These are phyloP conservation scores for Petrocephalus zakoni DNA, from an alignment of 2,113 vertebrate species.

Conservation along the genomic window DNA sequence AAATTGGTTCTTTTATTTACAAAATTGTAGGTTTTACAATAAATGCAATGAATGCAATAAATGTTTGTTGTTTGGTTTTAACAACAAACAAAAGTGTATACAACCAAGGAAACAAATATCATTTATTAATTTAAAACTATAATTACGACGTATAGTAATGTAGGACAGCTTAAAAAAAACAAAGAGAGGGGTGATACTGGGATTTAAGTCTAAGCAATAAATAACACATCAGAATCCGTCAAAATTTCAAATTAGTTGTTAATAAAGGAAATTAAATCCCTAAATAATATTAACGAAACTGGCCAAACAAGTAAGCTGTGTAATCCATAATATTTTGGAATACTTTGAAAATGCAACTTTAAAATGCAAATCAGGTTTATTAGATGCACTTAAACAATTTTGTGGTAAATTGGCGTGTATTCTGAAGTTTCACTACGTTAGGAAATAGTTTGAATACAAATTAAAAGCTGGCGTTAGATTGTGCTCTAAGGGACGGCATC, in stretches of 20 bases:
- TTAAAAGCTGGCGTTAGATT: background rate
- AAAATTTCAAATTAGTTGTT: background rate
- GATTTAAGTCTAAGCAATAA: background rate
- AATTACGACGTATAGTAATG: background rate
- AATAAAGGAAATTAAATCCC: background rate
- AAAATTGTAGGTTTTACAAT: background rate
- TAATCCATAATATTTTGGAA: background rate
- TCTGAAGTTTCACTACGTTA: background rate
- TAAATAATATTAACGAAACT: slow-evolving; percentile 3
- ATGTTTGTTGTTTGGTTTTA: background rate
- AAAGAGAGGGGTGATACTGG: no score
- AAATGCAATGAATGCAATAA: background rate
- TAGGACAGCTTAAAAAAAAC: background rate
- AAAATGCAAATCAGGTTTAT: background rate
- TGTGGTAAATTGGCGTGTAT: background rate
- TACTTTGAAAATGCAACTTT: background rate
- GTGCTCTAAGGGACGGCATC: background rate
- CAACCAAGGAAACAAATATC: background rate
- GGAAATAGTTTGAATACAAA: background rate
- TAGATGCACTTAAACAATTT: background rate
- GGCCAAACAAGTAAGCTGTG: background rate
- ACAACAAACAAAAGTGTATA: background rate
- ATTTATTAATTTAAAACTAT: background rate
- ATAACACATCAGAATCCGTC: background rate
- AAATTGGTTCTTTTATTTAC: background rate